phyloP scores from a whole-genome alignment of 1,140 invertebrate species.

The Cyrtorhinus lividipennis region DNA sequence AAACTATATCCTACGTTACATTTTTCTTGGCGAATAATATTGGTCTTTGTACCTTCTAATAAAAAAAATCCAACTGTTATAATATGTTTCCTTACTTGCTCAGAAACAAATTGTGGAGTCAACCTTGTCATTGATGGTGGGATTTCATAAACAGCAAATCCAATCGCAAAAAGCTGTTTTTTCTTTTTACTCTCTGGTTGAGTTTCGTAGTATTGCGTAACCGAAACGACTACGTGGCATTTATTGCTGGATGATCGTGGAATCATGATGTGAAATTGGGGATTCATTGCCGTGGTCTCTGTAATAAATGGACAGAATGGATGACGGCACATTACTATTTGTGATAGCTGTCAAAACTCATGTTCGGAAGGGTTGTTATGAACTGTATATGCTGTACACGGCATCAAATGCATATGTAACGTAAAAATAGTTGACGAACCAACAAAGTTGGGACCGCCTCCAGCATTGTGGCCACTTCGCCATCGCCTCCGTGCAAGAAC shows the following conservation, averaged over 20 bases:
- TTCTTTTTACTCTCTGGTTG: constrained; percentile 32
- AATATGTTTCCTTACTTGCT: constrained; percentile 42
- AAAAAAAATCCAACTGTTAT: too few species aligned
- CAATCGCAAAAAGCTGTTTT: constrained; percentile 40
- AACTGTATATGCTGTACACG: too few species aligned
- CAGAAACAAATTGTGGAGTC: constrained; percentile 43
- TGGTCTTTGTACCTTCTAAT: too few species aligned
- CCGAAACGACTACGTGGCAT: constrained; percentile 55
- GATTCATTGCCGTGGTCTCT: constrained; percentile 54
- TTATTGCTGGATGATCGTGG: constrained; percentile 42
- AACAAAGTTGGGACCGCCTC: constrained; percentile 43
- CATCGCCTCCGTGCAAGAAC: constrained; percentile 50
- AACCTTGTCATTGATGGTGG: constrained; percentile 43
- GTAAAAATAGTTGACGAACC: too few species aligned
- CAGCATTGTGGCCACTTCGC: constrained; percentile 52
- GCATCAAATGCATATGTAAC: too few species aligned
- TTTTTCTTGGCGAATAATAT: too few species aligned
- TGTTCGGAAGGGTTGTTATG: too few species aligned
- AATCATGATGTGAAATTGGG: constrained; percentile 55
- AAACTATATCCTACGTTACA: too few species aligned
- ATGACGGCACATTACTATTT: too few species aligned
- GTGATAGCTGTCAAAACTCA: background rate
- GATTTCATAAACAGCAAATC: constrained; percentile 56
- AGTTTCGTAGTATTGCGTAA: constrained; percentile 53
- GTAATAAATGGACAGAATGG: constrained; percentile 24